A percentile compares a stretch with the other conserved stretches of the same genome.
These are phyloP conservation scores for Mesocricetus auratus DNA, from an alignment of 2,113 vertebrate species.

Conservation along the genomic window DNA sequence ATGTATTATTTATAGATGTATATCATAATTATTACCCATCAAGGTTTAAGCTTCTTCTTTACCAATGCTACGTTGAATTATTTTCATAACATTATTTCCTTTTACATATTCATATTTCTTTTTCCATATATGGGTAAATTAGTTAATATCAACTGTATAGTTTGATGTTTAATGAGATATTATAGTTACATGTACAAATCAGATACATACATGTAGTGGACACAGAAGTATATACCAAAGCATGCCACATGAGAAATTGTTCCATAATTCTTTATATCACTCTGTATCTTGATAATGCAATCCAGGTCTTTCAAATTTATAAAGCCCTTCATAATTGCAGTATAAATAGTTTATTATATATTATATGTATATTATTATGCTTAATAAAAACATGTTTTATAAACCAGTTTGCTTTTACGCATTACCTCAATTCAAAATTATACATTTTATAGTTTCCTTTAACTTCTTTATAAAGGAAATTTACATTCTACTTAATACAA, in stretches of 20 bases:
- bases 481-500: constrained; percentile 36
- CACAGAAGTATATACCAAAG: neutral
- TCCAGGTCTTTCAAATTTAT: constrained; percentile 33
- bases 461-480: constrained; percentile 56
- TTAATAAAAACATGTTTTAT: constrained; percentile 44
- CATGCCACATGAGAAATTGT: neutral
- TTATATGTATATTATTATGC: neutral
- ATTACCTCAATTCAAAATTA: neutral
- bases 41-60: constrained; percentile 42
- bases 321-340: neutral
- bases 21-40: neutral
- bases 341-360: constrained; percentile 42
- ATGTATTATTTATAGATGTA: neutral
- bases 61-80: constrained; percentile 19
- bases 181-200: neutral
- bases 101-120: neutral
- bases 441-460: constrained; percentile 40
- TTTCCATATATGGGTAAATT: neutral
- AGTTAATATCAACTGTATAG: neutral
- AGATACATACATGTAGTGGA: neutral
- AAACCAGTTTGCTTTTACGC: constrained; percentile 25
- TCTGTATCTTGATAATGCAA: neutral
- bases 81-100: constrained; percentile 18
- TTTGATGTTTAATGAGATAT: neutral
- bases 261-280: neutral